Percentiles rank a stretch among this genome's conserved stretches.
phyloP scores from a whole-genome alignment of 2,888 invertebrate genomes.

The Drosophila mulleri region DNA sequence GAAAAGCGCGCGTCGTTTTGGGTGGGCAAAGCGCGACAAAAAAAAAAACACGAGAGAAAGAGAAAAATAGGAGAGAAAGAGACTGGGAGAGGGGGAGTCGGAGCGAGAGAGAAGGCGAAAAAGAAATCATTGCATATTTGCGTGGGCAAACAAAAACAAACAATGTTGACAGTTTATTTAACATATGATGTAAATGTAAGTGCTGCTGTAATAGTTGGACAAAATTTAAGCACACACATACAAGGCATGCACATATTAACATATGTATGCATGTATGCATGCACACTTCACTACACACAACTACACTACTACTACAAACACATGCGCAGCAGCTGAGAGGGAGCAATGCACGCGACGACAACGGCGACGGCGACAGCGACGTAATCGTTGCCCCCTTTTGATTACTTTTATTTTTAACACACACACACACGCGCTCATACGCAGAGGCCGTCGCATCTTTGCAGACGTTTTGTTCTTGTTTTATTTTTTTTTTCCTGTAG shows the following conservation, averaged over 20 bases:
- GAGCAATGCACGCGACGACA: slow-evolving; percentile 72
- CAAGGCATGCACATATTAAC: slow-evolving; percentile 4
- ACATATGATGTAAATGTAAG: slow-evolving; percentile 77
- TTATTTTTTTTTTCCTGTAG: slow-evolving; percentile 15
- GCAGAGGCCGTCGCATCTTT: slow-evolving; percentile 54
- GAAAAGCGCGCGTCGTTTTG: slow-evolving; percentile 46
- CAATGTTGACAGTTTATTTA: slow-evolving; percentile 70
- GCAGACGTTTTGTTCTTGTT: slow-evolving; percentile 50
- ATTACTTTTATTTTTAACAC: slow-evolving; percentile 75
- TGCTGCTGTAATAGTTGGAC: slow-evolving; percentile 71
- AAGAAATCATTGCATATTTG: slow-evolving; percentile 78
- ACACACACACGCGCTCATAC: slow-evolving; percentile 50
- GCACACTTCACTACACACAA: slow-evolving; percentile 34
- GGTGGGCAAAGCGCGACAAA: slow-evolving; percentile 13
- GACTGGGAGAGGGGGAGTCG: not conserved
- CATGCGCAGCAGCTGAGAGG: slow-evolving; percentile 77
- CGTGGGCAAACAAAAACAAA: slow-evolving; percentile 76
- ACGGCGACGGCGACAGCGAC: slow-evolving; percentile 60
- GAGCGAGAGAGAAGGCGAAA: not conserved
- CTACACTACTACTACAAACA: slow-evolving; percentile 51
- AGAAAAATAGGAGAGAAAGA: not conserved
- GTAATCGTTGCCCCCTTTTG: slow-evolving; percentile 73
- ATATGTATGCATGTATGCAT: slow-evolving; percentile 9
- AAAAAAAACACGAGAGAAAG: slow-evolving; percentile 1
- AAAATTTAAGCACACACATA: slow-evolving; percentile 35